Evolutionary conservation across 2,888 invertebrate species (phyloP), one percentile per base, ranked within the genome.

Genomic region (Acleris laterana): DNA sequence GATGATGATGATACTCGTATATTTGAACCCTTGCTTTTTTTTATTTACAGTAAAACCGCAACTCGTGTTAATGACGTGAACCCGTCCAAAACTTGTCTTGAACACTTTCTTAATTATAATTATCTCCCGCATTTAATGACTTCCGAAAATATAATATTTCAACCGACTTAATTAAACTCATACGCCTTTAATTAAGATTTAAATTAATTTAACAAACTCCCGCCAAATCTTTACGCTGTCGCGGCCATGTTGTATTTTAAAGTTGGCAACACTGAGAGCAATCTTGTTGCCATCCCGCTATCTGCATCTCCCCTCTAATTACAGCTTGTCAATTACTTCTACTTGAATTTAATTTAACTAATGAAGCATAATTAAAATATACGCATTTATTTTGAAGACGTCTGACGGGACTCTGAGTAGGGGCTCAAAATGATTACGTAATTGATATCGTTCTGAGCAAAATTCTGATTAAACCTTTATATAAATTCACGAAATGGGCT

Each of bases 351-450:
- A 92, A 93, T 92, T 91, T 87, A 88, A 85, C 85, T 92, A 92
- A 93, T 93, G 93, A 93, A 91, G 89, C 85, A 81, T 92, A 89
- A 93, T 93, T 93, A 93, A 91, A 92, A 91, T 89, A 89, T 90
- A 86, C 86, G 85, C 89, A 85, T 86, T 88, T 89, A 86, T 86
- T 87, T 83, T 80, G 72, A 78, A 84, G 83, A 84, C 74, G 74
- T 71, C 79, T 83, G 84, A 83, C 71, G 73, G 71, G 73, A 76
- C 72, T 74, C 58, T 56, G 50, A 60, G 48, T 42, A 55, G 65
- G 61, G 60, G 68, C 53, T 62, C 73, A 69, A 73, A 71, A 74
- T 76, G 76, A 66, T 63, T 38, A 61, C 62, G 69, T 74, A 72
- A 70, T 67, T 69, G 62, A 77, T 77, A 70, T 71, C 70, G 69